Base-by-base conservation (phyloP, 2,797 vertebrate genomes). In the Microchirus variegatus region DNA sequence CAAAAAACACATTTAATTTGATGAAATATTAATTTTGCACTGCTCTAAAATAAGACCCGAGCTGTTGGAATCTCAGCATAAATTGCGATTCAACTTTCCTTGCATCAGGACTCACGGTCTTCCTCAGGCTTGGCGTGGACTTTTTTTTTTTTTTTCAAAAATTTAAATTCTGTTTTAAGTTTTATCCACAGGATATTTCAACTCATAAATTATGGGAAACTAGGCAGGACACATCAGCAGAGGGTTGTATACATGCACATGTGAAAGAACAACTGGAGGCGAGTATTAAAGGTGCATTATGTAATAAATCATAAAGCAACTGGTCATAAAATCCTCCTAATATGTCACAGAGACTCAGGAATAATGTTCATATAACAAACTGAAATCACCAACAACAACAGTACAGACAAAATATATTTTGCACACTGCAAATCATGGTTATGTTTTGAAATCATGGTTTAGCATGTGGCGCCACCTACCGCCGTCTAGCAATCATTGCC, bases 1-100 rank as follows among this genome's bases (percentile, higher is more conserved):
- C 42, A 61, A 53, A 48, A n/a, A 22, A 22, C 31, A 31, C 8
- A 31, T 31, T 31, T 31, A 31, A 31, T 31, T 31, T 31, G 3
- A 22, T 75, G 3, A 7, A 58, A 75, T 50, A 19, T 76, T 73
- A 26, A 73, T 79, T 77, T 76, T 70, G 55, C 57, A 59, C 47
- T 1, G 46, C 49, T 60, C 67, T 74, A 68, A 73, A 82, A 75
- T 68, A 67, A 63, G 16, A 73, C 59, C 37, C 0, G 6, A 52
- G 43, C 48, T 42, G 17, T 58, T 69, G 0, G 10, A 68, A 68
- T 69, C 31, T 31, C 31, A 31, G 5, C 7, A 31, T 31, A 6
- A 31, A 31, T 31, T 31, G 31, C 13, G 17, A 57, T 44, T 63
- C 12, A 47, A 60, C 49, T 58, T 53, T 54, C 18, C 12, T 43